phyloP scores from a whole-genome alignment of 2,113 vertebrate species.

The Cyprinodon variegatus region DNA sequence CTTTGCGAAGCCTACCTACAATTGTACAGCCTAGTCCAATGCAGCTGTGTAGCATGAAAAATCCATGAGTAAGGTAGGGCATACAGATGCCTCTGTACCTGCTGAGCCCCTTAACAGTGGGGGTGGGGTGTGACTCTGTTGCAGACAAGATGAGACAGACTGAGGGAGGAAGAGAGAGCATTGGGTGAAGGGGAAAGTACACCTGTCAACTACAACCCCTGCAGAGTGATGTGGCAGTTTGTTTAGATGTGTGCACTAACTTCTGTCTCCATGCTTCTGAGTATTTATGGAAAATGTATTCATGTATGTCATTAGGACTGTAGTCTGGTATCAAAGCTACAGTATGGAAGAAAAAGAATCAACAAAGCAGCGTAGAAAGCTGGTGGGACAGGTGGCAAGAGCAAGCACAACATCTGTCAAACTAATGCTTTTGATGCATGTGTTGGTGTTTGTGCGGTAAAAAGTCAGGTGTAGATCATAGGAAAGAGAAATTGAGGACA shows the following conservation, averaged over 20 bases:
- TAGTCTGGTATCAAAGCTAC: slow-evolving; percentile 21
- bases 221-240: slow-evolving; percentile 26
- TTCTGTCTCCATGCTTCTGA: background rate
- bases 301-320: slow-evolving; percentile 21
- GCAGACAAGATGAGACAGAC: background rate
- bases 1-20: slow-evolving; percentile 51
- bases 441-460: slow-evolving; percentile 41
- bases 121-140: slow-evolving; percentile 20
- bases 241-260: slow-evolving; percentile 17
- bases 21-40: slow-evolving; percentile 33
- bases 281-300: slow-evolving; percentile 7
- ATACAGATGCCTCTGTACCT: slow-evolving; percentile 72
- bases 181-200: slow-evolving; percentile 26
- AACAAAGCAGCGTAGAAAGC: slow-evolving; percentile 25
- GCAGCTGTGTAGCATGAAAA: slow-evolving; percentile 67
- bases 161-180: background rate
- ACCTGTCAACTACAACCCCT: slow-evolving; percentile 52
- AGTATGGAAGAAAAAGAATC: slow-evolving; percentile 1
- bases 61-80: slow-evolving; percentile 70
- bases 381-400: slow-evolving; percentile 34
- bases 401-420: slow-evolving; percentile 53
- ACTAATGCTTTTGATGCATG: slow-evolving; percentile 37
- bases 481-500: slow-evolving; percentile 38
- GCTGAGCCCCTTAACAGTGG: slow-evolving; percentile 56
- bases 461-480: slow-evolving; percentile 22